Base-by-base conservation (phyloP, 1,140 invertebrate species). In the Bursaphelenchus mucronatus region DNA sequence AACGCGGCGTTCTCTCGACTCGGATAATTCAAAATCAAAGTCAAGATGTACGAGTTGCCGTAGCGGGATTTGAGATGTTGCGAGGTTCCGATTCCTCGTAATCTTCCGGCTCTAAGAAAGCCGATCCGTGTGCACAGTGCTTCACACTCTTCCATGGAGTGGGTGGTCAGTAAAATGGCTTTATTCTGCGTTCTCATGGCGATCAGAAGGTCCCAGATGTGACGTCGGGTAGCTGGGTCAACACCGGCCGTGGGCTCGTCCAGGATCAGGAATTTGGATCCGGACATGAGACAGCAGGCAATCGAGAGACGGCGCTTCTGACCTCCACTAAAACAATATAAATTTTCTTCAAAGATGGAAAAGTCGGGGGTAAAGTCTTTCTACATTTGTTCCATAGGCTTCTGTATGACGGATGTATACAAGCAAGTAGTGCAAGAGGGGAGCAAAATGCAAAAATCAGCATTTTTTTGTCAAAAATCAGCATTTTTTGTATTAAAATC, bases 191-290 rank as follows among this genome's bases (percentile, higher is more conserved):
- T 15, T 1, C 65, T 8, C 30, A 68, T 11, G n/a, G 64, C 56
- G 40, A 50, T 45, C 41, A 68, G 15, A 13, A 69, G 10, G 19
- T 68, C 58, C 66, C 66, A 68, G 19, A 68, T 49, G 21, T 61
- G 47, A 0, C 66, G 66, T 6, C 66, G 64, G n/a, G 67, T 66
- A 8, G 82, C 52, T 8, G 83, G 83, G 69, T 84, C 83, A 6
- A 84, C 81, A 8, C 83, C 83, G 9, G 83, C 83, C n/a, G 83
- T 85, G 10, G 92, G 92, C 81, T 96, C 92, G 80, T 96, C 92
- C 11, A 96, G 85, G 78, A 96, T 93, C 13, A 96, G 83, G 15
- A 95, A 85, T 81, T 93, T 89, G 0, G 92, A 92, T 82, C 92
- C 90, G 75, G 94, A 91, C 85, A 95, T 88, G 6, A 95, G 83